Percentiles rank a stretch among this genome's conserved stretches.
Evolutionary conservation across 2,113 vertebrate genomes (phyloP).

Genomic region (Galbula dea): DNA sequence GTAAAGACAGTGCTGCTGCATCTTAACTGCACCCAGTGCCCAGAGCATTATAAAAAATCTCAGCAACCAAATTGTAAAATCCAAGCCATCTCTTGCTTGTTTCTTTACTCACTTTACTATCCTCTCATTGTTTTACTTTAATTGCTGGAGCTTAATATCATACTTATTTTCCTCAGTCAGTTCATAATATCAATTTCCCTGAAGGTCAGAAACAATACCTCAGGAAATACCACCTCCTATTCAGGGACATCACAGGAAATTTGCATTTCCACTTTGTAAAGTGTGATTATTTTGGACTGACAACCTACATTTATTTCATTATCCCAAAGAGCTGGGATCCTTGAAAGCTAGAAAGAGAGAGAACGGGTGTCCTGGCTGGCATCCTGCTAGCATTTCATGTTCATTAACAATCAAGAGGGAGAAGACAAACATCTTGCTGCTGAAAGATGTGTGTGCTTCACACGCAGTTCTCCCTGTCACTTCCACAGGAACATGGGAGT

Average conservation of each 20-base stretch:
- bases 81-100: background rate
- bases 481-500: background rate
- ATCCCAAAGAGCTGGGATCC: background rate
- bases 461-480: background rate
- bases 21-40: background rate
- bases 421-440: background rate
- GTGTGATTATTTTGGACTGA: slow-evolving; percentile 56
- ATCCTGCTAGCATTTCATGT: background rate
- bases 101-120: background rate
- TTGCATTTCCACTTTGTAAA: slow-evolving; percentile 67
- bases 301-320: slow-evolving; percentile 25
- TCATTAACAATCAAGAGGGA: slow-evolving; percentile 35
- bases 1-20: background rate
- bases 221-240: slow-evolving; percentile 73
- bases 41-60: background rate
- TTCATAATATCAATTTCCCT: slow-evolving; percentile 61
- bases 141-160: slow-evolving; percentile 12
- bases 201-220: slow-evolving; percentile 68
- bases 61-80: background rate
- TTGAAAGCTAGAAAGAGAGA: slow-evolving; percentile 10
- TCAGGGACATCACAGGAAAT: slow-evolving; percentile 68
- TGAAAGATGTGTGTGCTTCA: slow-evolving; percentile 5
- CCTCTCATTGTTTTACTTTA: slow-evolving; percentile 40
- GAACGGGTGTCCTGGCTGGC: background rate
- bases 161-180: slow-evolving; percentile 57